Percentiles rank a stretch among this genome's conserved stretches.
Conservation (phyloP, 2,888 invertebrate genomes). For the Geotrupes spiniger region DNA sequence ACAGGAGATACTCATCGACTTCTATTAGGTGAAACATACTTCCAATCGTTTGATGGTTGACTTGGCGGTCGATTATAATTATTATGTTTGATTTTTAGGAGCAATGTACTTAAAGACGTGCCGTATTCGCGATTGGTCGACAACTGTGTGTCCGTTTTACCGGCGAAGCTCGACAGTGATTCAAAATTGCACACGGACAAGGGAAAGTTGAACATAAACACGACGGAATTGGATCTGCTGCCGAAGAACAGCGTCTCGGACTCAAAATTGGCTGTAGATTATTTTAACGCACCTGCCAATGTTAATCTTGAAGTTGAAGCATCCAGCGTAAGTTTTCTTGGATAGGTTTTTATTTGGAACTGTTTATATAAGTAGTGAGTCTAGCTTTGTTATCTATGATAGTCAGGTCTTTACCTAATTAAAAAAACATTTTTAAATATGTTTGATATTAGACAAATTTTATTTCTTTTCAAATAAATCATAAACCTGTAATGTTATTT, state of each 20-base stretch:
- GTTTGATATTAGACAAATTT: too few species aligned
- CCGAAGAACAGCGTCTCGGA: constrained; percentile 84
- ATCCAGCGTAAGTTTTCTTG: constrained; percentile 24
- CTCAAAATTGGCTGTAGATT: constrained; percentile 79
- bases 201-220: constrained; percentile 46
- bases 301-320: constrained; percentile 36
- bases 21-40: constrained; percentile 56
- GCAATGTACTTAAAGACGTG: constrained; percentile 56
- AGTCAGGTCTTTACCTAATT: too few species aligned
- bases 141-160: constrained; percentile 54
- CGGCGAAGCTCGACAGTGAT: constrained; percentile 66
- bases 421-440: too few species aligned
- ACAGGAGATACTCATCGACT: constrained; percentile 64
- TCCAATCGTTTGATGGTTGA: background rate
- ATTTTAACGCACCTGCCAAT: constrained; percentile 53
- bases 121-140: constrained; percentile 80
- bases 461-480: too few species aligned
- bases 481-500: too few species aligned
- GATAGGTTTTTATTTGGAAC: too few species aligned
- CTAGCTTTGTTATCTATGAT: too few species aligned
- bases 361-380: too few species aligned
- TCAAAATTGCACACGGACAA: constrained; percentile 63
- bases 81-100: constrained; percentile 34
- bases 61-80: background rate
- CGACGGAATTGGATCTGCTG: constrained; percentile 50